Evolutionary conservation across 2,113 vertebrate species (phyloP).

Genomic region (Gallinago media): DNA sequence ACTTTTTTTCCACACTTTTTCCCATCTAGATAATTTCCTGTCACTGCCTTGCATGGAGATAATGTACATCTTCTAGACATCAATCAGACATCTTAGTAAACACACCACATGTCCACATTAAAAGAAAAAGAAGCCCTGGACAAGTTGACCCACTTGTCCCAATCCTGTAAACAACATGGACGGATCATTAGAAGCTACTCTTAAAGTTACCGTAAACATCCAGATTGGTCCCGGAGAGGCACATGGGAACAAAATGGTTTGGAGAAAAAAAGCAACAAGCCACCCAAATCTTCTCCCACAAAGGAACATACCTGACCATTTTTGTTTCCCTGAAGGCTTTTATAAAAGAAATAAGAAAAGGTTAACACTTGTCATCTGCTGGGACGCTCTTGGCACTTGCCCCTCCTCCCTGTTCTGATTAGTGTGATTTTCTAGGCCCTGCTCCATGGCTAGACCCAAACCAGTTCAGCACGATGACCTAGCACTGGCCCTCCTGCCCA

Average conservation of each 20-base stretch:
- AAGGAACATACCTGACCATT: not conserved
- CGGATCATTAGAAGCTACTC: constrained; percentile 3
- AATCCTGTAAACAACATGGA: constrained; percentile 8
- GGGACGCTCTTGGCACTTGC: not conserved
- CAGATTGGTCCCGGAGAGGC: constrained; percentile 35
- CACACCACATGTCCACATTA: not conserved
- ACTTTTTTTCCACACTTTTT: not conserved
- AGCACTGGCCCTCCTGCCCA: not conserved
- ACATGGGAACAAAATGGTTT: constrained; percentile 6
- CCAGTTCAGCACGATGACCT: not conserved
- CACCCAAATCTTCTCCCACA: not conserved
- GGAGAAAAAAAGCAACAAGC: constrained; percentile 26
- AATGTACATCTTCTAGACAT: not conserved
- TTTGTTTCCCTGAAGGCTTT: constrained; percentile 15
- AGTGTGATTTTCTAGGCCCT: not conserved
- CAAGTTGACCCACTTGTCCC: not conserved
- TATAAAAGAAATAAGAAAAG: not conserved
- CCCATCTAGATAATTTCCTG: not conserved
- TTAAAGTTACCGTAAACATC: constrained; percentile 27
- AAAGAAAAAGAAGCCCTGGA: not conserved
- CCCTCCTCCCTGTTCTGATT: not conserved
- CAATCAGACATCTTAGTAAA: not conserved
- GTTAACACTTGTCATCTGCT: not conserved
- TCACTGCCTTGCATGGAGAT: not conserved
- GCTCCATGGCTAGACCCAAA: not conserved